A percentile compares a stretch with the other conserved stretches of the same genome.
These are phyloP conservation scores for Hydrolagus affinis DNA, from an alignment of 2,113 vertebrate genomes.

Conservation along the genomic window DNA sequence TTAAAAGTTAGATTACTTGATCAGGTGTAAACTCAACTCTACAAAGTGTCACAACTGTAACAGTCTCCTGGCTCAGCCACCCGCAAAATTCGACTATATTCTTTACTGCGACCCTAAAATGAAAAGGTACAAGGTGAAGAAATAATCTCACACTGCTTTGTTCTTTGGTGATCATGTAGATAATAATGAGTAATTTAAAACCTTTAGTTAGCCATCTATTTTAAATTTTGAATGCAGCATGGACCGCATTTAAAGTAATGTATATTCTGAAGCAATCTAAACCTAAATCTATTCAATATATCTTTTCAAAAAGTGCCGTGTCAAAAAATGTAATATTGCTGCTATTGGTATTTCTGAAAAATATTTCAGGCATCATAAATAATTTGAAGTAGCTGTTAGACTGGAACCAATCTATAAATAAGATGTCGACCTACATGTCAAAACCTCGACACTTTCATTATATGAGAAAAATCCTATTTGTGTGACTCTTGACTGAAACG, in stretches of 20 bases:
- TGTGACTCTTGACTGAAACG: background rate
- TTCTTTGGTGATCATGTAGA: background rate
- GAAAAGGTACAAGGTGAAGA: background rate
- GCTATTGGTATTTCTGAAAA: background rate
- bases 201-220: background rate
- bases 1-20: background rate
- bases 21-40: background rate
- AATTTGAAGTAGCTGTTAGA: background rate
- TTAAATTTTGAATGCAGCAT: background rate
- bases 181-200: background rate
- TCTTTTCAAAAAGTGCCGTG: slow-evolving; percentile 1
- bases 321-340: slow-evolving; percentile 14
- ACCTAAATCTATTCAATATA: background rate
- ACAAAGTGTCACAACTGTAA: background rate
- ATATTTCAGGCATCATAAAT: background rate
- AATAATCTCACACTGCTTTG: background rate
- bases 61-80: background rate
- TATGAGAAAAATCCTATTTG: background rate
- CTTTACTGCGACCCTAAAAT: background rate
- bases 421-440: background rate
- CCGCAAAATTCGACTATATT: background rate
- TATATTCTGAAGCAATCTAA: background rate
- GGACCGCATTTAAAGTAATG: background rate
- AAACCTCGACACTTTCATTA: too few relatives aligned
- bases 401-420: slow-evolving; percentile 8